A percentile compares a stretch with the other conserved stretches of the same genome.
These are phyloP conservation scores for Tarsius wallacei DNA, from an alignment of 2,797 vertebrate species.

Conservation along the genomic window DNA sequence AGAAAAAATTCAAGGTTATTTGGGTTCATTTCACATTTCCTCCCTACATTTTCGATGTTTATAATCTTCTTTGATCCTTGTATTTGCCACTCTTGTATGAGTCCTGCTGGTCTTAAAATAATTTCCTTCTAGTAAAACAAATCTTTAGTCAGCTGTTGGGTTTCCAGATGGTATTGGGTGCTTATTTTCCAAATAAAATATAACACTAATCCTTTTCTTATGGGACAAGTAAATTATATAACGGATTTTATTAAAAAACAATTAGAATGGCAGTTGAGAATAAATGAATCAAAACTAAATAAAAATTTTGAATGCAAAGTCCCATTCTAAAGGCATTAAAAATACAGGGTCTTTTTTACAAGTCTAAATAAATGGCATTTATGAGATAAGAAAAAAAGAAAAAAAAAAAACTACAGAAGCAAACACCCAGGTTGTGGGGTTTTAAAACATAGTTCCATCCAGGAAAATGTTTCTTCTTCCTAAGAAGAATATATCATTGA, in stretches of 20 bases:
- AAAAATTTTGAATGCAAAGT: constrained; percentile 48
- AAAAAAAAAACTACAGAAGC: neutral
- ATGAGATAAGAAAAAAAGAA: neutral
- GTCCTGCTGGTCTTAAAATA: constrained; percentile 43
- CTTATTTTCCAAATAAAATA: constrained; percentile 69
- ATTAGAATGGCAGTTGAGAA: constrained; percentile 35
- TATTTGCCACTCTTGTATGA: constrained; percentile 66
- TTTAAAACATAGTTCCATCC: neutral
- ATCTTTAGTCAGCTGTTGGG: constrained; percentile 48
- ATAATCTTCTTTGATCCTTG: constrained; percentile 46
- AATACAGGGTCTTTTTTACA: neutral
- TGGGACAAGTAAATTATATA: constrained; percentile 10
- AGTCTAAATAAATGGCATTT: constrained; percentile 28
- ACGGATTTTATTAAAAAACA: constrained; percentile 30
- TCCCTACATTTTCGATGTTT: neutral
- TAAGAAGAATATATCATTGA: neutral
- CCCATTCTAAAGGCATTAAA: neutral
- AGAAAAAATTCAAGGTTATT: constrained; percentile 7
- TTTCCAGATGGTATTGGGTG: neutral
- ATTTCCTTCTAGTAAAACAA: constrained; percentile 45
- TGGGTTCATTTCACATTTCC: constrained; percentile 66
- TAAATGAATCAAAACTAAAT: constrained; percentile 53
- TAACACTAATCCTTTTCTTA: constrained; percentile 10
- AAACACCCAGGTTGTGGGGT: neutral
- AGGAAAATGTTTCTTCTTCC: neutral